These are phyloP conservation scores for Melanchra persicariae DNA, from an alignment of 2,888 invertebrate species.

Conservation along the genomic window DNA sequence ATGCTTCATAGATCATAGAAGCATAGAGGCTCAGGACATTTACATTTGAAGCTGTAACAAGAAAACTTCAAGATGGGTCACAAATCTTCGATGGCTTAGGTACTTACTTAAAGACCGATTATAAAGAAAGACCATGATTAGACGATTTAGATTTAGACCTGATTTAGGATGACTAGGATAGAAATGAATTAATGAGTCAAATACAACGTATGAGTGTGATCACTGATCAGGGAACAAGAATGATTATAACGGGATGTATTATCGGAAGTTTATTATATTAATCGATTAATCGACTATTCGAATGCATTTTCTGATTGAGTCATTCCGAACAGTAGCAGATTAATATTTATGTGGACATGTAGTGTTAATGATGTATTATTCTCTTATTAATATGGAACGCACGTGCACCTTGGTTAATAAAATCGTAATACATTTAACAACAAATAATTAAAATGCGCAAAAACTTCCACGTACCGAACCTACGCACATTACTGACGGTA, in stretches of 20 bases:
- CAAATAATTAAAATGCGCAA: constrained; percentile 42
- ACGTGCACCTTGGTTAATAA: constrained; percentile 22
- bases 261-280: constrained; percentile 26
- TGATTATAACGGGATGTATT: constrained; percentile 5
- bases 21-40: too few relatives aligned
- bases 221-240: background rate
- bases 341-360: constrained; percentile 17
- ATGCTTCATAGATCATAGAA: too few relatives aligned
- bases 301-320: constrained; percentile 24
- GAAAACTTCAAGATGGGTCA: background rate
- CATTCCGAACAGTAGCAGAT: constrained; percentile 18
- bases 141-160: too few relatives aligned
- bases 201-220: background rate
- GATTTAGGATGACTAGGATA: background rate
- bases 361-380: constrained; percentile 27
- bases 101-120: background rate
- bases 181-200: constrained; percentile 19
- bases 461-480: constrained; percentile 29
- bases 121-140: background rate
- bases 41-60: too few relatives aligned
- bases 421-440: constrained; percentile 29
- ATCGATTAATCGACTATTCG: background rate
- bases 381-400: constrained; percentile 37
- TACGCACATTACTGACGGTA: constrained; percentile 32
- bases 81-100: background rate